Evolutionary conservation across 30 jellyfish, hydroid and myxozoan genomes (phyloP), one percentile per base, ranked within the genome.

Genomic region (Hydra vulgaris): DNA sequence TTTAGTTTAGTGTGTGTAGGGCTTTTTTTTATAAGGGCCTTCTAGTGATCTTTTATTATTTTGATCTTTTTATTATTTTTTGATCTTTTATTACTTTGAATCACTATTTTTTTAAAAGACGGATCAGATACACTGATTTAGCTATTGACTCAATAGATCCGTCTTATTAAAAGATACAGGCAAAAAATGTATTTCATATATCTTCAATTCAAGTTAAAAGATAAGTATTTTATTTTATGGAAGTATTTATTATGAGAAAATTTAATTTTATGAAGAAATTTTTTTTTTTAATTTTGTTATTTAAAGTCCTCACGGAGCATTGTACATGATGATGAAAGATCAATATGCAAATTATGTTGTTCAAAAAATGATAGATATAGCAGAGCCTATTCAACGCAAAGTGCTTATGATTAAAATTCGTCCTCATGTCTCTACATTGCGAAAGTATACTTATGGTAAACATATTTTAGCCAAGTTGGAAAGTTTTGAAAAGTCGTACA

Each of bases 301-400:
- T 81, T 70, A 27, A 74, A 86, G 98, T 1, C 87, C 77, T 21
- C 95, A 92, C 1, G 91, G 86, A 70, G 96, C 95, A 18, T 69
- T 88, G 74, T 94, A 88, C 80, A 85, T 92, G 25, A 94, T 94
- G 99, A 94, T 94, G 99, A 94, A 94, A 74, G 99, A 94, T 73
- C 97, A 89, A 71, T 94, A 79, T 85, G 99, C 99, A 16, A 94
- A 94, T 70, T 94, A 94, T 81, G 99, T 94, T 23, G 97, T 94
- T 12, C 99, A 94, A 85, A 88, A 87, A 68, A 94, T 94, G 96
- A 88, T 94, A 23, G 99, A 94, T 73, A 88, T 88, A 23, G 99
- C 96, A 25, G 96, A 93, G 73, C 96, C 96, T 21, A 20, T 87
- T 26, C 96, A 87, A 75, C 85, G 94, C 84, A 93, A 93, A 67